Conservation (phyloP, 2,113 vertebrate species). For the Pseudorectes ferrugineus region DNA sequence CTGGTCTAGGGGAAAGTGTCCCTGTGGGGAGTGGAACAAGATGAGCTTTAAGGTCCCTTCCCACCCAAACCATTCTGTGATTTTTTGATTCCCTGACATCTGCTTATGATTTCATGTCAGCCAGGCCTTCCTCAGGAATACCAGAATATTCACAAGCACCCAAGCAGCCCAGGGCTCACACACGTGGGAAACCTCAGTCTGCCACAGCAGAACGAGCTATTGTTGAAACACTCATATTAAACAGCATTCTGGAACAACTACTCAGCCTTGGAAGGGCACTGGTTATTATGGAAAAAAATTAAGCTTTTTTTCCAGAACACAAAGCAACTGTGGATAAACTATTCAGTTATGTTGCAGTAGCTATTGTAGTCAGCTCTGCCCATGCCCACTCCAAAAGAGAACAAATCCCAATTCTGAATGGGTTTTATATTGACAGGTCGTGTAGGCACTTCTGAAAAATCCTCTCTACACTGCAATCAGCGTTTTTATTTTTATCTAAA, state of each 20-base stretch:
- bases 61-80: neutral
- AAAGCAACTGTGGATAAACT: constrained; percentile 9
- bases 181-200: neutral
- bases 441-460: constrained; percentile 38
- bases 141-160: neutral
- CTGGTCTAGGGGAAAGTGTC: neutral
- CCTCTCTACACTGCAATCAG: constrained; percentile 5
- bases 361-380: constrained; percentile 6
- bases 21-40: neutral
- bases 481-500: constrained; percentile 14
- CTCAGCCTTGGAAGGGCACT: constrained; percentile 1
- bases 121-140: neutral
- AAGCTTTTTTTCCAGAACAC: constrained; percentile 36
- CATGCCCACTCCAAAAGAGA: neutral
- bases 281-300: constrained; percentile 20
- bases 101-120: neutral
- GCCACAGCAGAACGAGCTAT: neutral
- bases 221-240: neutral
- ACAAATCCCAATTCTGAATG: constrained; percentile 39
- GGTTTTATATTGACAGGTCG: neutral
- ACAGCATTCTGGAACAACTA: neutral
- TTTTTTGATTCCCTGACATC: neutral
- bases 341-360: constrained; percentile 1
- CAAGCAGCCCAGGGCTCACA: neutral
- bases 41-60: neutral